Conservation (phyloP, 2,888 invertebrate species). For the Epistrophella euchroma region DNA sequence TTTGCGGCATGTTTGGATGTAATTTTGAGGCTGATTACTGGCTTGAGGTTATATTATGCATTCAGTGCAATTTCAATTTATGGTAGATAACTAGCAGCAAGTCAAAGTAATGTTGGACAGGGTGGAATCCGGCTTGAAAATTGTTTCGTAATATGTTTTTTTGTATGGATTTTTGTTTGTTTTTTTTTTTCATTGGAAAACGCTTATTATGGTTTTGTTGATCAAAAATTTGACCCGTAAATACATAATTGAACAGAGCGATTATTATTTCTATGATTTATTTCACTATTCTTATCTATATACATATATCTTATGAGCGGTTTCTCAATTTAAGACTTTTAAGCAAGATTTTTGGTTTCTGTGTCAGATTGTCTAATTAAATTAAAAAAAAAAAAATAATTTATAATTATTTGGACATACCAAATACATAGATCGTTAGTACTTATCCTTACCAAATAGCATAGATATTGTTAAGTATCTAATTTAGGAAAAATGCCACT, state of each 20-base stretch:
- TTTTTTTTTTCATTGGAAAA: slow-evolving; percentile 21
- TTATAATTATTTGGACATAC: no score
- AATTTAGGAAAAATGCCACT: no score
- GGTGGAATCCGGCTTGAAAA: slow-evolving; percentile 32
- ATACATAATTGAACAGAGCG: slow-evolving; percentile 20
- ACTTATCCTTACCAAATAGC: no score
- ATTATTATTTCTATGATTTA: slow-evolving; percentile 10
- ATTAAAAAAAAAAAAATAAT: no score
- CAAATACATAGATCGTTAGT: no score
- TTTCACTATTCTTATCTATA: background rate
- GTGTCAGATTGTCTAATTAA: no score
- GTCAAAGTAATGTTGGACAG: slow-evolving; percentile 53
- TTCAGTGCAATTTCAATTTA: slow-evolving; percentile 44
- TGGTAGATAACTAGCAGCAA: background rate
- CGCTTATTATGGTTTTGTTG: slow-evolving; percentile 22
- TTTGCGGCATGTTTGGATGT: slow-evolving; percentile 40
- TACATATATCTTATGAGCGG: no score
- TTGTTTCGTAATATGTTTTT: slow-evolving; percentile 38
- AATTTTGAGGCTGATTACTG: slow-evolving; percentile 58
- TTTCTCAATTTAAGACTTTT: background rate
- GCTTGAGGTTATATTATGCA: slow-evolving; percentile 55
- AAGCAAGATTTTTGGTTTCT: no score
- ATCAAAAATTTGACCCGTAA: slow-evolving; percentile 12
- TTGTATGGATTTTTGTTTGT: background rate
- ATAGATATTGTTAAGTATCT: no score